These are phyloP conservation scores for Charadrius vociferus DNA, from an alignment of 2,113 vertebrate species.

Conservation along the genomic window DNA sequence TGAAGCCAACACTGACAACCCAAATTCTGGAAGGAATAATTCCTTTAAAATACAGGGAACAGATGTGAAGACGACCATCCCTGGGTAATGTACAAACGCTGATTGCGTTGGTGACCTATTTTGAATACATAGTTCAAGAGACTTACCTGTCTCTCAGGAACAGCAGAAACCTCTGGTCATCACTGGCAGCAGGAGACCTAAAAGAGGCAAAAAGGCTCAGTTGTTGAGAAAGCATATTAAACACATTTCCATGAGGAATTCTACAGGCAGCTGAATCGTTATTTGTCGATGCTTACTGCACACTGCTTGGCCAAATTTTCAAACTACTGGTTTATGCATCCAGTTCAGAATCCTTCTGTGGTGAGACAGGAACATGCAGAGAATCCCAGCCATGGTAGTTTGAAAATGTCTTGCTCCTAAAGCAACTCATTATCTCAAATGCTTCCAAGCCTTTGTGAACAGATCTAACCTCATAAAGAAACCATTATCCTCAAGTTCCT, in stretches of 20 bases:
- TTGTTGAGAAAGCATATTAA: background rate
- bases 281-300: background rate
- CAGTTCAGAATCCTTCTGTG: background rate
- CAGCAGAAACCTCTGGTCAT: background rate
- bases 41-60: background rate
- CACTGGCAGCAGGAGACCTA: background rate
- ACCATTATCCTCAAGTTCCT: background rate
- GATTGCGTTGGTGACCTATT: fast-evolving
- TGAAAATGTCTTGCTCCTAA: background rate
- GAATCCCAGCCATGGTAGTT: background rate
- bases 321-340: background rate
- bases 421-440: slow-evolving; percentile 4
- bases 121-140: fast-evolving
- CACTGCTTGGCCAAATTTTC: background rate
- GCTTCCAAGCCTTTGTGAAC: background rate
- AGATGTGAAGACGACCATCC: fast-evolving
- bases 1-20: background rate
- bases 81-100: fast-evolving
- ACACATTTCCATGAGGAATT: background rate
- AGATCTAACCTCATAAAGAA: slow-evolving; percentile 2
- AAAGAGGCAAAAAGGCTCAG: background rate
- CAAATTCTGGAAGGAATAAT: background rate
- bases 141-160: background rate
- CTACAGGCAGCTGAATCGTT: background rate
- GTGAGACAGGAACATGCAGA: background rate